Evolutionary conservation across 2,113 vertebrate genomes (phyloP).

Genomic region (Chaetops frenatus): DNA sequence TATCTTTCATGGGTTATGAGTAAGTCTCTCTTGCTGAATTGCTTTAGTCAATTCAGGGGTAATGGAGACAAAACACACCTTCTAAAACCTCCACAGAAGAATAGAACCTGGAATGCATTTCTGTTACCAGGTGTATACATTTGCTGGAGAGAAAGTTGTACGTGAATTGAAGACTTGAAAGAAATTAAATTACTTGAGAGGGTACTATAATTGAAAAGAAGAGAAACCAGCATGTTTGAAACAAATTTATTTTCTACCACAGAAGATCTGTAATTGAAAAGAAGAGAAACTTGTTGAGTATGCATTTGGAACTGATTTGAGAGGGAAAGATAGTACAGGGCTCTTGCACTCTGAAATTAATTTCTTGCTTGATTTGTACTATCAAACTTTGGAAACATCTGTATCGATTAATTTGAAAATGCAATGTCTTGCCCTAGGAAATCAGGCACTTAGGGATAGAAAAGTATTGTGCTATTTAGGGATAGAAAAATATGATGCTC

Average conservation of each 20-base stretch:
- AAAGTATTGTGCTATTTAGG: neutral
- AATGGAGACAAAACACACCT: neutral
- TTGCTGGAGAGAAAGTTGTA: slow-evolving; percentile 2
- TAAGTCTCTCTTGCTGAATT: neutral
- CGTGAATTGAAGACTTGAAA: slow-evolving; percentile 4
- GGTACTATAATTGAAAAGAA: slow-evolving; percentile 33
- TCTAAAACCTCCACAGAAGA: neutral
- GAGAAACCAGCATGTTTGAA: slow-evolving; percentile 13
- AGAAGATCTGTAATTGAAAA: slow-evolving; percentile 49
- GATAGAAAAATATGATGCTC: neutral
- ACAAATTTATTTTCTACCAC: slow-evolving; percentile 54
- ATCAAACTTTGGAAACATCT: slow-evolving; percentile 14
- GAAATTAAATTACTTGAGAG: slow-evolving; percentile 44
- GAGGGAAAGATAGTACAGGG: neutral
- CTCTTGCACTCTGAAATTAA: neutral
- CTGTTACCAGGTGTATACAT: neutral
- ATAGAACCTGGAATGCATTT: neutral
- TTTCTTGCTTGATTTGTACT: slow-evolving; percentile 25
- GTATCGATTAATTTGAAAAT: slow-evolving; percentile 19
- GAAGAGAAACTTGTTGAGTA: slow-evolving; percentile 27
- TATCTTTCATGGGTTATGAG: neutral
- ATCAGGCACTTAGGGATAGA: neutral
- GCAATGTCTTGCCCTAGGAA: neutral
- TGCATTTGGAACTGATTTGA: slow-evolving; percentile 45
- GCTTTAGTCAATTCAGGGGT: neutral